Percentiles rank a stretch among this genome's conserved stretches.
phyloP scores from a whole-genome alignment of 2,797 vertebrate species.

The Melanotaenia boesemani region DNA sequence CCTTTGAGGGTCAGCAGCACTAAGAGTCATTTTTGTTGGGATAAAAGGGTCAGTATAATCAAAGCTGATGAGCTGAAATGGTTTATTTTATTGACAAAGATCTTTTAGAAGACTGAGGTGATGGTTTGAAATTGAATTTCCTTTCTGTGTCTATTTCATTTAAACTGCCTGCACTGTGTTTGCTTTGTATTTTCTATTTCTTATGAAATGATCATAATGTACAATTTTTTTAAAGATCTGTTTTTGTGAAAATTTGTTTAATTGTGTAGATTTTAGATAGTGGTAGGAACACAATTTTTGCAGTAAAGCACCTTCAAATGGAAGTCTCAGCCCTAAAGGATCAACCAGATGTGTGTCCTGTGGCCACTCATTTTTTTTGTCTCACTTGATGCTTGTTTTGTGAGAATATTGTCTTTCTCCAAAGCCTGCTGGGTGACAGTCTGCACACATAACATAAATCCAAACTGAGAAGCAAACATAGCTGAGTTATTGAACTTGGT shows the following conservation, averaged over 20 bases:
- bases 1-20: slow-evolving; percentile 28
- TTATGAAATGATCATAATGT: background rate
- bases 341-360: too few species aligned
- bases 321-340: too few species aligned
- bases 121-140: too few species aligned
- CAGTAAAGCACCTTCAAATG: too few species aligned
- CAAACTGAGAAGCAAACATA: background rate
- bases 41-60: background rate
- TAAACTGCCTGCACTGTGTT: background rate
- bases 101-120: too few species aligned
- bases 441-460: background rate
- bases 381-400: background rate
- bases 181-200: background rate
- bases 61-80: slow-evolving; percentile 29
- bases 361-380: too few species aligned
- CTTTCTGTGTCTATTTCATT: background rate
- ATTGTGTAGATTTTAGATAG: background rate
- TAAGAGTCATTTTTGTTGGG: slow-evolving; percentile 17
- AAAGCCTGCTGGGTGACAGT: slow-evolving; percentile 20
- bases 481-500: slow-evolving; percentile 5
- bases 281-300: background rate
- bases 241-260: background rate
- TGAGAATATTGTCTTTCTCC: slow-evolving; percentile 9
- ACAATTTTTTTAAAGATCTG: background rate
- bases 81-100: slow-evolving; percentile 13